Evolutionary conservation across 2,113 vertebrate species (phyloP).

Genomic region (Bufo bufo): DNA sequence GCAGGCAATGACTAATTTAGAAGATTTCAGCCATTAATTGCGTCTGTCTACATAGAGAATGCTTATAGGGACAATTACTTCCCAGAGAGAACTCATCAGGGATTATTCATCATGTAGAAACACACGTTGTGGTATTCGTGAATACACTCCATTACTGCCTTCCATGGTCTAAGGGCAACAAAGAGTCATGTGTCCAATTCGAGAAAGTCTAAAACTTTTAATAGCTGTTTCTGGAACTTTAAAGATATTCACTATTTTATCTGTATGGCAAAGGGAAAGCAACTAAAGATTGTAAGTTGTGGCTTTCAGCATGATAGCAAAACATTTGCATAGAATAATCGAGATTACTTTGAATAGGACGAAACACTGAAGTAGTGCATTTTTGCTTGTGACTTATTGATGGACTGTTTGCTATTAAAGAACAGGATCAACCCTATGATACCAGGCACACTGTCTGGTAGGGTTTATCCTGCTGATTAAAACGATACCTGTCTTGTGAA

Average conservation of each 20-base stretch:
- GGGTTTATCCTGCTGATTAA: too few relatives aligned
- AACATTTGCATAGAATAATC: background rate
- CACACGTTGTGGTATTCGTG: background rate
- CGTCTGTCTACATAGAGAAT: background rate
- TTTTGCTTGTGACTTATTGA: too few relatives aligned
- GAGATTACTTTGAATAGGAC: too few relatives aligned
- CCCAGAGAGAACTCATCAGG: background rate
- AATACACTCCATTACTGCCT: background rate
- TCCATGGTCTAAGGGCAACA: slow-evolving; percentile 6
- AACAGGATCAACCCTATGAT: too few relatives aligned
- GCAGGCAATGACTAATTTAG: background rate
- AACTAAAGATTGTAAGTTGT: background rate
- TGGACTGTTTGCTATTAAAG: too few relatives aligned
- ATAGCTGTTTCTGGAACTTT: background rate
- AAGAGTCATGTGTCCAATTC: background rate
- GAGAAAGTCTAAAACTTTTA: background rate
- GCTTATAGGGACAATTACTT: slow-evolving; percentile 8
- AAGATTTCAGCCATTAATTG: slow-evolving; percentile 20
- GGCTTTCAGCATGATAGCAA: background rate
- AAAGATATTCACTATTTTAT: background rate
- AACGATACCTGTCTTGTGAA: too few relatives aligned
- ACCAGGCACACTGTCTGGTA: too few relatives aligned
- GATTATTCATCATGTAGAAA: slow-evolving; percentile 20
- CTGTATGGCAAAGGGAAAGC: background rate
- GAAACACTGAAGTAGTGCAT: too few relatives aligned